Evolutionary conservation across 2,113 vertebrate genomes (phyloP).

Genomic region (Halcyon senegalensis): DNA sequence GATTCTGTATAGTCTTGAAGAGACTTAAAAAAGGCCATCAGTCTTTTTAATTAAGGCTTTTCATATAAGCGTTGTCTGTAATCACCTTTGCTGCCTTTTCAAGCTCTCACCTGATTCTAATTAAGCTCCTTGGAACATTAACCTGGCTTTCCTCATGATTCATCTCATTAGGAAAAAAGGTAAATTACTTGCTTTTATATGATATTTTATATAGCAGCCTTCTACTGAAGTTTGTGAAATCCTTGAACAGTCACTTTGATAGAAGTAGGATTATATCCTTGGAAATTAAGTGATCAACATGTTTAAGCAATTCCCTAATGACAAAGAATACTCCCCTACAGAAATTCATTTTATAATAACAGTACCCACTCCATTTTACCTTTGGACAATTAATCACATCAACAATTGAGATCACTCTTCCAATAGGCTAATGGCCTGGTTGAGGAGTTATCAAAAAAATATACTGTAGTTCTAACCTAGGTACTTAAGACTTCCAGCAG

Average conservation of each 20-base stretch:
- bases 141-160: conserved; percentile 81
- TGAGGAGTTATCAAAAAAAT: background rate
- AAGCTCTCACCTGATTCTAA: conserved; percentile 90
- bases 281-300: conserved; percentile 44
- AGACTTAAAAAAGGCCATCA: conserved; percentile 90
- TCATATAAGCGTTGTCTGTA: conserved; percentile 85
- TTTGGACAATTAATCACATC: conserved; percentile 65
- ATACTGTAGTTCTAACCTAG: background rate
- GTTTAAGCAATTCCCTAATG: conserved; percentile 63
- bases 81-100: conserved; percentile 85
- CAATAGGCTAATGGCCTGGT: background rate
- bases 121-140: conserved; percentile 94
- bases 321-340: conserved; percentile 54
- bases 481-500: background rate
- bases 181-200: conserved; percentile 78
- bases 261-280: background rate
- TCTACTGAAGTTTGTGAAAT: background rate
- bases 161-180: conserved; percentile 88
- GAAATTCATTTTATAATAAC: conserved; percentile 57
- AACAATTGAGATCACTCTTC: conserved; percentile 61
- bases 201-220: background rate
- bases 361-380: conserved; percentile 56
- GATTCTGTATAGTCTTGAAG: conserved; percentile 72
- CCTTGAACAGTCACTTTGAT: background rate
- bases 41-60: conserved; percentile 93